Base-by-base conservation (phyloP, 2,888 invertebrate species). In the Plusia festucae region DNA sequence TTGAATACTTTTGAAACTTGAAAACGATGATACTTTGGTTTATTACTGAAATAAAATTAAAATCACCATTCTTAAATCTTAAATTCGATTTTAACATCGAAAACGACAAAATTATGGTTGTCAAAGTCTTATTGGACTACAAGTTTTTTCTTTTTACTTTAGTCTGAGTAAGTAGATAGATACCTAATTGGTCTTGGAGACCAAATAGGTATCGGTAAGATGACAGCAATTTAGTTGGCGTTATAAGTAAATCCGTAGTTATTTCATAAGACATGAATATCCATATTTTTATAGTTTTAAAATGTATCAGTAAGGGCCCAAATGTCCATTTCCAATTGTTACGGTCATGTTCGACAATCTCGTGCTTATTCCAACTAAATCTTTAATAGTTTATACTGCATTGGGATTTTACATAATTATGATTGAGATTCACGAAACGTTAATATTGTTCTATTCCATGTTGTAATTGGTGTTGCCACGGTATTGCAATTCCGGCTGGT, bases 31-130 rank as follows among this genome's bases (percentile, higher is more conserved):
- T 79, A 77, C 9, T 78, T 79, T 72, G 15, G 57, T 80, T 79
- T 79, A 80, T 81, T 79, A 52, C 75, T 66, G 4, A 65, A 81
- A 75, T 75, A 78, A 81, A 81, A 51, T 22, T 70, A 79, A 80
- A 81, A 74, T 80, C 79, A 80, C 52, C 30, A 32, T 57, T 53
- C 16, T 20, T 46, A n/a, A n/a, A 18, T 40, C 51, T 16, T 62
- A 60, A 56, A 32, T 60, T 20, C n/a, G 53, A 57, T 30, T 9
- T 57, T 57, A 27, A 51, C 30, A 53, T 34, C 34, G 22, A 18
- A 27, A 53, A 55, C 13, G 44, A 40, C 16, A 15, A 27, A 34
- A 13, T 32, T 3, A 49, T 13, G 1, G 18, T 3, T 54, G 20
- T 51, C 2, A n/a, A 46, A 16, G 44, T 49, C 1, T 56, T n/a